phyloP scores from a whole-genome alignment of 2,888 invertebrate genomes.

The Diploptera punctata region DNA sequence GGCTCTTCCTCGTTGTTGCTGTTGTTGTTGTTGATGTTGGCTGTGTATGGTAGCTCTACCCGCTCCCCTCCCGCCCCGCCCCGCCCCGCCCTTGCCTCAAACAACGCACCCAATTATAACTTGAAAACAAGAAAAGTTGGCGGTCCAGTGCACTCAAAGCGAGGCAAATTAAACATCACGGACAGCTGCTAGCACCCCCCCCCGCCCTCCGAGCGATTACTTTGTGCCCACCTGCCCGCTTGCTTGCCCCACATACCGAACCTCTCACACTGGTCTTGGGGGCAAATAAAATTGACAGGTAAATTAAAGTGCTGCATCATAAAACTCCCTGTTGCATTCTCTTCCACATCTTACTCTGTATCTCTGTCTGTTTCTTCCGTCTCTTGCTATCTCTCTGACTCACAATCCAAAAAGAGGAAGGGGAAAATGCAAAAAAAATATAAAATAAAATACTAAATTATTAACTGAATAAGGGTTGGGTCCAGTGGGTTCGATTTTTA shows the following conservation, averaged over 20 bases:
- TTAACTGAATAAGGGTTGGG: too few relatives aligned
- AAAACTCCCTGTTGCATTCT: not conserved
- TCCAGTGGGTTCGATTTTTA: too few relatives aligned
- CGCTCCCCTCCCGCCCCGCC: conserved; percentile 14
- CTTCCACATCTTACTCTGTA: conserved; percentile 15
- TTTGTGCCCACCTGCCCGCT: conserved; percentile 32
- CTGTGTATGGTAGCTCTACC: conserved; percentile 24
- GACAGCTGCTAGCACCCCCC: conserved; percentile 42
- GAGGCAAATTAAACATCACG: conserved; percentile 45
- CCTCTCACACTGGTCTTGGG: conserved; percentile 34
- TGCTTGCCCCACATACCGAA: not conserved
- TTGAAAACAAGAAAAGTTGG: conserved; percentile 43
- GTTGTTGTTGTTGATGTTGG: conserved; percentile 26
- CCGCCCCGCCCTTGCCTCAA: conserved; percentile 7
- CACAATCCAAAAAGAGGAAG: conserved; percentile 33
- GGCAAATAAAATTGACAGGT: conserved; percentile 40
- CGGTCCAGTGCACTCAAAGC: conserved; percentile 38
- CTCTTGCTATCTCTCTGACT: conserved; percentile 27
- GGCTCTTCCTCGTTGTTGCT: conserved; percentile 32
- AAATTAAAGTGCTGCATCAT: conserved; percentile 35
- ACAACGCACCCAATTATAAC: conserved; percentile 42
- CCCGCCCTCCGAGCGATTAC: conserved; percentile 24
- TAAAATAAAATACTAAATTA: too few relatives aligned
- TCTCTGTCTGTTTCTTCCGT: conserved; percentile 21
- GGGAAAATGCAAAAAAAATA: too few relatives aligned